Conservation (phyloP, 2,888 invertebrate species). For the Ormyrus nitidulus region DNA sequence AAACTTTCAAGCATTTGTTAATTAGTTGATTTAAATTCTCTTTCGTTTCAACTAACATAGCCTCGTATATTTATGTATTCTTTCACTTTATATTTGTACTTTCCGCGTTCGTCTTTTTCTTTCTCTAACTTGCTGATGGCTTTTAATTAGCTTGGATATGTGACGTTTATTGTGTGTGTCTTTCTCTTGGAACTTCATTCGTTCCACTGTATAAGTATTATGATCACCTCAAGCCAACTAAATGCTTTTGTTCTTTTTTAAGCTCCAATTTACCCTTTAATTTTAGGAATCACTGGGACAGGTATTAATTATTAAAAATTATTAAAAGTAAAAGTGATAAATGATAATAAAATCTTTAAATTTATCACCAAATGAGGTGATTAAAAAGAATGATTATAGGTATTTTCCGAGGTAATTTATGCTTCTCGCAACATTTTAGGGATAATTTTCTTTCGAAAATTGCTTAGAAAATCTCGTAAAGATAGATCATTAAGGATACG, state of each 20-base stretch:
- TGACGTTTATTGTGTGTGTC: constrained; percentile 33
- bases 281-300: too few species aligned
- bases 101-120: constrained; percentile 5
- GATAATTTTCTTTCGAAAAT: too few species aligned
- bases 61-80: constrained; percentile 15
- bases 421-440: too few species aligned
- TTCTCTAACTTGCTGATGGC: constrained; percentile 11
- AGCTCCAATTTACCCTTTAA: too few species aligned
- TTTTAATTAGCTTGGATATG: constrained; percentile 51
- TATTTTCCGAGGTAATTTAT: too few species aligned
- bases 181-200: constrained; percentile 32
- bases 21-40: constrained; percentile 3
- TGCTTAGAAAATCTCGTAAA: too few species aligned
- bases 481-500: too few species aligned
- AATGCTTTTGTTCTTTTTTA: constrained; percentile 1
- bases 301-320: too few species aligned
- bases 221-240: neutral
- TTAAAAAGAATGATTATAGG: too few species aligned
- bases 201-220: neutral
- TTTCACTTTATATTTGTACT: constrained; percentile 4
- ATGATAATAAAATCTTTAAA: too few species aligned
- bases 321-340: too few species aligned
- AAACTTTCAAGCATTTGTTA: neutral
- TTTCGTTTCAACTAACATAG: neutral
- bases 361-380: too few species aligned